phyloP scores from a whole-genome alignment of 2,888 invertebrate species.

The Drosophila prostipennis region DNA sequence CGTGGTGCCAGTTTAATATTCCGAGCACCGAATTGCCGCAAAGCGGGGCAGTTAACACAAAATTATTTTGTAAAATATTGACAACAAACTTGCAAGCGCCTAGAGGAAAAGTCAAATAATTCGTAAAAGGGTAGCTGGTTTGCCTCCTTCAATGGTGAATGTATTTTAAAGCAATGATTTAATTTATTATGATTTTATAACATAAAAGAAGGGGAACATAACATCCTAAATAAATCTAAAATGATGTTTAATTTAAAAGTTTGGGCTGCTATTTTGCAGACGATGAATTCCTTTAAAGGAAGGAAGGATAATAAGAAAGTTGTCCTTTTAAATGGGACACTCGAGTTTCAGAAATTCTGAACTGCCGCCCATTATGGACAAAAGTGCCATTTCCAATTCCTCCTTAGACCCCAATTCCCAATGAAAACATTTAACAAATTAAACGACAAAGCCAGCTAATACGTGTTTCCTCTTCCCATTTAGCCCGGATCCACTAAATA shows the following conservation, averaged over 20 bases:
- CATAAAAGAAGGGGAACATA: too few relatives aligned
- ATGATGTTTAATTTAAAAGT: too few relatives aligned
- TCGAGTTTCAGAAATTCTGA: neutral
- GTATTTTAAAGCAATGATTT: too few relatives aligned
- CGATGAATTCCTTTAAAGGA: too few relatives aligned
- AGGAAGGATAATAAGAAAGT: neutral
- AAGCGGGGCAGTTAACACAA: conserved; percentile 17
- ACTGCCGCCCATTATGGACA: neutral
- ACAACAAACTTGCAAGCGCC: neutral
- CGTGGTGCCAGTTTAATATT: conserved; percentile 34
- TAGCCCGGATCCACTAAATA: neutral
- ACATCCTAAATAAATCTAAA: too few relatives aligned
- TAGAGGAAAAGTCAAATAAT: neutral
- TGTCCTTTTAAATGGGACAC: neutral
- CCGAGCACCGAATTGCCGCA: conserved; percentile 18
- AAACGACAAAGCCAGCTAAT: conserved; percentile 54
- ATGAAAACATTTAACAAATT: conserved; percentile 65
- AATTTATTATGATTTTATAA: too few relatives aligned
- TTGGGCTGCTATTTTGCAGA: too few relatives aligned
- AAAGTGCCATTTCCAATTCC: neutral
- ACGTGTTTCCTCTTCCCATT: conserved; percentile 22
- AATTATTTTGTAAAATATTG: conserved; percentile 15
- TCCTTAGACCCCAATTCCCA: conserved; percentile 6
- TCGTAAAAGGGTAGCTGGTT: too few relatives aligned
- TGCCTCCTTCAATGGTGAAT: too few relatives aligned